A percentile compares a stretch with the other conserved stretches of the same genome.
Evolutionary conservation across 2,797 vertebrate species (phyloP).

Genomic region (Chaetophractus vellerosus): DNA sequence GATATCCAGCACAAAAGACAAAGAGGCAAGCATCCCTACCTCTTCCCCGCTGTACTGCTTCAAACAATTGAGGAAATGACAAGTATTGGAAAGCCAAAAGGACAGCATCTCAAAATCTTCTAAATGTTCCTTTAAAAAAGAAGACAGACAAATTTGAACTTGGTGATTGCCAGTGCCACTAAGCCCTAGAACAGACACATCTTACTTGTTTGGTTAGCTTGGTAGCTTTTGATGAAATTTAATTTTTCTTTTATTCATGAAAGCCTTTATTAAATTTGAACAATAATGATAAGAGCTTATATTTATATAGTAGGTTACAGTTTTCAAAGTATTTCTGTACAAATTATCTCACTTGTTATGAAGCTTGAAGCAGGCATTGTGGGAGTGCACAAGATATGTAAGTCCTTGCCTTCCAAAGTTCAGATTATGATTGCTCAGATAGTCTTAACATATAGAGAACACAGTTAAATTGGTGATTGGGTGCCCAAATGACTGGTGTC

Average conservation of each 20-base stretch:
- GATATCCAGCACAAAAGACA: background rate
- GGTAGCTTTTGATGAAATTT: background rate
- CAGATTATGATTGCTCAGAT: background rate
- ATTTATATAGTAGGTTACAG: background rate
- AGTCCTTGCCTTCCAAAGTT: background rate
- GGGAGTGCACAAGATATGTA: background rate
- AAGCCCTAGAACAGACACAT: background rate
- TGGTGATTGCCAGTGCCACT: background rate
- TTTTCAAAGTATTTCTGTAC: slow-evolving; percentile 33
- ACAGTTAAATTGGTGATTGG: background rate
- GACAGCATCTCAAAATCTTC: slow-evolving; percentile 96
- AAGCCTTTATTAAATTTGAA: background rate
- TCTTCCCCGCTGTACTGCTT: slow-evolving; percentile 99
- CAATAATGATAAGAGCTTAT: background rate
- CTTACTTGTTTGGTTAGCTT: background rate
- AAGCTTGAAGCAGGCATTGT: background rate
- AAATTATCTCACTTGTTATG: background rate
- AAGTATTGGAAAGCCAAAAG: slow-evolving; percentile 98
- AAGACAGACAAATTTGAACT: background rate
- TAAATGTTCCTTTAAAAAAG: slow-evolving; percentile 91
- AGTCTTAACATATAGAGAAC: background rate
- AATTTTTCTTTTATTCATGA: slow-evolving; percentile 34
- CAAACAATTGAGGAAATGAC: slow-evolving; percentile 96
- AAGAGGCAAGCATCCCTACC: slow-evolving; percentile 88
- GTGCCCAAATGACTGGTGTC: accelerated